These are phyloP conservation scores for Conopomorpha cramerella DNA, from an alignment of 1,140 invertebrate genomes.

Conservation along the genomic window DNA sequence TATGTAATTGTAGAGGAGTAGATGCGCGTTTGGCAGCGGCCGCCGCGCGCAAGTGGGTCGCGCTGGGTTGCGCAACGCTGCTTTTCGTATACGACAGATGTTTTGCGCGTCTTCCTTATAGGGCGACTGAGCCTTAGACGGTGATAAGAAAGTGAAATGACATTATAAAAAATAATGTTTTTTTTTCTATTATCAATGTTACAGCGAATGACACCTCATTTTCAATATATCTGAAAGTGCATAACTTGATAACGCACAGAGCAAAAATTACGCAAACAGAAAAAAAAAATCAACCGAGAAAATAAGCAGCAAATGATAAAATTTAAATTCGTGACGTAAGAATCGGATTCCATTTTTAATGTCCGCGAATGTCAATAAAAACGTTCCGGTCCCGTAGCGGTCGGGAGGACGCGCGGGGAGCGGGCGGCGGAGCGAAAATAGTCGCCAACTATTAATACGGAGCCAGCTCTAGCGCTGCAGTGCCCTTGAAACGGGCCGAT, in stretches of 20 bases:
- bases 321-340: constrained; percentile 50
- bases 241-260: too few relatives aligned
- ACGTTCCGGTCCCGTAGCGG: constrained; percentile 46
- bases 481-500: constrained; percentile 55
- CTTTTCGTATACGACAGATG: constrained; percentile 41
- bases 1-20: constrained; percentile 53
- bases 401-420: constrained; percentile 31
- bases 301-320: too few relatives aligned
- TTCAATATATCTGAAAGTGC: too few relatives aligned
- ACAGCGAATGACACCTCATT: too few relatives aligned
- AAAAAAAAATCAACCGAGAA: too few relatives aligned
- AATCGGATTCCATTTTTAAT: constrained; percentile 21
- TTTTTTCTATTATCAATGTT: too few relatives aligned
- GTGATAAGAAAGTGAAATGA: not conserved
- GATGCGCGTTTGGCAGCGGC: constrained; percentile 48
- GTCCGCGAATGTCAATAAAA: constrained; percentile 55
- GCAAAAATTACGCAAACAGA: too few relatives aligned
- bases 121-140: constrained; percentile 9
- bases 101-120: constrained; percentile 42
- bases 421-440: constrained; percentile 39
- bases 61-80: constrained; percentile 33
- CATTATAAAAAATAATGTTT: too few relatives aligned
- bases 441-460: constrained; percentile 54
- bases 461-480: constrained; percentile 43
- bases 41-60: constrained; percentile 43